Evolutionary conservation across 2,888 invertebrate genomes (phyloP), one percentile per base, ranked within the genome.

Genomic region (Thecophora atra): DNA sequence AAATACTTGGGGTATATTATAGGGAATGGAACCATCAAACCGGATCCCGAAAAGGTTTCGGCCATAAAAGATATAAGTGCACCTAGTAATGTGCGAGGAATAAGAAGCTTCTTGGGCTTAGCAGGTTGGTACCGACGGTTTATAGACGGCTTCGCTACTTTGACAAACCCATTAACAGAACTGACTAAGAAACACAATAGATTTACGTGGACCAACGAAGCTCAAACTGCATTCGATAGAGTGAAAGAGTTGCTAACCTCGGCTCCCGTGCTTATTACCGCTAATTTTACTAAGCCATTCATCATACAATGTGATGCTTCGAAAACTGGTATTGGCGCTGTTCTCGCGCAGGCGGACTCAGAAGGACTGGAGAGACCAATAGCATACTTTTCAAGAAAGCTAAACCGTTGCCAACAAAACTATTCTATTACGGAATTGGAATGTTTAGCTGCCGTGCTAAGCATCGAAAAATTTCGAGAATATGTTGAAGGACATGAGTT

Each of bases 101-200:
- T 76, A 6, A 28, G 75, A 51, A 52, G 73, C 11, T 76, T 78
- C 28, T 52, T 78, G 1, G 75, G 77, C 8, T 71, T 76, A 44
- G 71, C 74, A 7, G 75, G 77, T 24, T 77, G 74, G 75, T 77
- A 75, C 30, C 56, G 76, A 11, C 58, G 73, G 5, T 76, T 74
- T 56, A 19, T 72, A 15, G 71, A 58, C 2, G 68, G 71, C n/a
- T 74, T 71, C 64, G 63, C 70, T 11, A 24, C 42, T 4, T 13
- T 73, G 21, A 75, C 74, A 1, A 44, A 65, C 21, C 76, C 72
- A 1, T 58, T 76, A 24, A 72, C 75, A 0, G 73, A 76, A 21
- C 42, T 72, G 13, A 65, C 47, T 15, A 73, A 64, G n/a, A 71
- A 68, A 11, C 54, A 56, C 0, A 66, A 72, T 1, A 70, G n/a